phyloP scores from a whole-genome alignment of 2,797 vertebrate species.

The Synaphobranchus kaupii region DNA sequence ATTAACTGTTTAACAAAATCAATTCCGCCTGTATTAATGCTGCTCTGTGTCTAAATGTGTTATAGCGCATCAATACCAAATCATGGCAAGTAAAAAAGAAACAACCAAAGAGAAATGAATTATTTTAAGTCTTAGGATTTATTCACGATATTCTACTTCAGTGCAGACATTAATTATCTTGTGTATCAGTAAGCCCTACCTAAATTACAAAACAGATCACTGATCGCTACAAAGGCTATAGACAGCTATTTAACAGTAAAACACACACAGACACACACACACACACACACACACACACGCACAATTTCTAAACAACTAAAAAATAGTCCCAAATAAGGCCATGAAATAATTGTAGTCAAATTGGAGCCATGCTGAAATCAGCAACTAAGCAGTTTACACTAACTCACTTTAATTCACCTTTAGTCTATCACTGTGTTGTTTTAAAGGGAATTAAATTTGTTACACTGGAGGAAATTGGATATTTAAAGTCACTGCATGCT shows the following conservation, averaged over 20 bases:
- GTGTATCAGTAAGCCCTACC: neutral
- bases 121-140: no score
- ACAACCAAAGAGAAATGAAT: slow-evolving; percentile 43
- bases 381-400: neutral
- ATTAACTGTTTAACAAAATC: slow-evolving; percentile 50
- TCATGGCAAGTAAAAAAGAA: slow-evolving; percentile 31
- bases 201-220: neutral
- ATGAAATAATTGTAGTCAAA: neutral
- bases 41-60: slow-evolving; percentile 32
- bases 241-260: neutral
- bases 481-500: neutral
- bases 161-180: neutral
- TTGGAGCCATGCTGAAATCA: neutral
- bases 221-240: neutral
- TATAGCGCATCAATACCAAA: neutral
- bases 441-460: neutral
- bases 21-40: slow-evolving; percentile 43
- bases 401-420: neutral
- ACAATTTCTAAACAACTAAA: neutral
- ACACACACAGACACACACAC: slow-evolving; percentile 6
- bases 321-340: neutral
- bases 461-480: neutral
- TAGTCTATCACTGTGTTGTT: neutral
- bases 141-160: neutral
- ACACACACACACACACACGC: neutral